Conservation (phyloP, 1,140 invertebrate species). For the Bombus balteatus region DNA sequence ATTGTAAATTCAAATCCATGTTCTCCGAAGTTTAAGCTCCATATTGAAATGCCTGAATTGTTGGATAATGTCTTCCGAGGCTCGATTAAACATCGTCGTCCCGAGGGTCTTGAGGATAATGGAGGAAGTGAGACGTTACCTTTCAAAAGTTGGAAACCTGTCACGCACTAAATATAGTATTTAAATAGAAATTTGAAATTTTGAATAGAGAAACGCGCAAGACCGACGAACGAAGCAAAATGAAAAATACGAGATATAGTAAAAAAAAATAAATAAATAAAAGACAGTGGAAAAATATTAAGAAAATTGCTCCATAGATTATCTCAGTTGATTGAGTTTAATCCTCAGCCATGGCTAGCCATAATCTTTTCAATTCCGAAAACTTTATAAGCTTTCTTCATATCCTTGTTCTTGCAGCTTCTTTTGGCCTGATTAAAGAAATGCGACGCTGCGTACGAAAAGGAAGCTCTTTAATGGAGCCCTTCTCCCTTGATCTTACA, state of each 20-base stretch:
- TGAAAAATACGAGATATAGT: too few relatives aligned
- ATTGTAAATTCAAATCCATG: background rate
- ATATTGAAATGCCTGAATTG: conserved; percentile 30
- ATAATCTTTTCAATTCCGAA: conserved; percentile 37
- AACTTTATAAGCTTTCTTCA: conserved; percentile 41
- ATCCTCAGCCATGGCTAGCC: too few relatives aligned
- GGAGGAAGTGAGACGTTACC: background rate
- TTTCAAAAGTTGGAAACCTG: background rate
- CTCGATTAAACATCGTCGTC: conserved; percentile 17
- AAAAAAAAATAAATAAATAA: too few relatives aligned
- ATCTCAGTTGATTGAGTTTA: too few relatives aligned
- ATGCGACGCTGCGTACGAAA: conserved; percentile 31
- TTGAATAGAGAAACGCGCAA: too few relatives aligned
- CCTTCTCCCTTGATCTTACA: conserved; percentile 39
- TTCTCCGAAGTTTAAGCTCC: background rate
- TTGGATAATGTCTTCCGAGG: background rate
- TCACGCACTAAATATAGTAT: background rate
- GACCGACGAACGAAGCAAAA: too few relatives aligned
- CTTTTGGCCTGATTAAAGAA: background rate
- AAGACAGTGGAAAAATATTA: too few relatives aligned
- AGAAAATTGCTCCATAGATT: too few relatives aligned
- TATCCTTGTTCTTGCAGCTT: conserved; percentile 12
- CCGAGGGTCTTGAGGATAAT: conserved; percentile 1
- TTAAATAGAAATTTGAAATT: background rate
- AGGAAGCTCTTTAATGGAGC: conserved; percentile 45